Base-by-base conservation (phyloP, 2,113 vertebrate genomes). In the Garra rufa region DNA sequence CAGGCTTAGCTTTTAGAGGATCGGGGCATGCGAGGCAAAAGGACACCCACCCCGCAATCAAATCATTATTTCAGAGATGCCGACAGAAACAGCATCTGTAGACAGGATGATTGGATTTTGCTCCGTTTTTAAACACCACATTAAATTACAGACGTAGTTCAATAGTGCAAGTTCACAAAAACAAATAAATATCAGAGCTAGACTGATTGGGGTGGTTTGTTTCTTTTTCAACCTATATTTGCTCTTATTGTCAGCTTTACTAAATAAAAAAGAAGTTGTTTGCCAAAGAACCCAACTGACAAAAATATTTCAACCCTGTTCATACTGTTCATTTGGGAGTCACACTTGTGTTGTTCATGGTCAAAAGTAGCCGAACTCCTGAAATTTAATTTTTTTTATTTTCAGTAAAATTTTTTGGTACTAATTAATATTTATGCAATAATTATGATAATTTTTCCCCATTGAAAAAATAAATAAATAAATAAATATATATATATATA, bases 71-170 rank as follows among this genome's bases (percentile, higher is more conserved):
- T 15, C 30, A 17, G n/a, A 24, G 34, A 34, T 57, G 83, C 61
- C 65, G n/a, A 57, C 61, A 69, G 41, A 75, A 43, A 69, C 76
- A 43, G 52, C 76, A 78, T 78, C 76, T 59, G 55, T 78, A 71
- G 52, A 71, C 9, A 24, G 73, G 46, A 69, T 69, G 83, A 84
- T 84, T 69, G 48, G 83, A 77, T 77, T 84, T 55, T 73, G 43
- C 48, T 74, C 52, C 52, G 10, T 57, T 59, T 70, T 74, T 57
- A 83, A 61, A 55, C 46, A 67, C 59, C 63, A 48, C 30, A 76
- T 77, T n/a, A 26, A 69, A 50, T 77, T 76, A 50, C 14, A 69
- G 44, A 5, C 1, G 30, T 65, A 76, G 43, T 65, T 77, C 73
- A 55, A 55, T 24, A 52, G 73, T 43, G 34, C 61, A 44, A 76